Base-by-base conservation (phyloP, 2,888 invertebrate species). In the Zaprionus obscuricornis region DNA sequence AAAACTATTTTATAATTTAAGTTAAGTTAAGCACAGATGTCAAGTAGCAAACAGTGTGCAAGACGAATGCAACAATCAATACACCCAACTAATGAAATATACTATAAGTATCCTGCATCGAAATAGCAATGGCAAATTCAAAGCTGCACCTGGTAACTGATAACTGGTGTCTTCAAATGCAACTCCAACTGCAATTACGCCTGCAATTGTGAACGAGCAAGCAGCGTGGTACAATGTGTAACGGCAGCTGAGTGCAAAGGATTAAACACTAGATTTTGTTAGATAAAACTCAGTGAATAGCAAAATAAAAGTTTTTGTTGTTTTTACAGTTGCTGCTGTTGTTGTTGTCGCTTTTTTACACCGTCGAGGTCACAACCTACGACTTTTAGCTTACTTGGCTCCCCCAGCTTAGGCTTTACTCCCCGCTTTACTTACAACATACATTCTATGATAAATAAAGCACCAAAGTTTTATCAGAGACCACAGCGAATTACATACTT, bases 191-290 rank as follows among this genome's bases (percentile, higher is more conserved):
- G 20, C 34, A 40, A 43, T 42, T 50, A 18, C 36, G 36, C 26
- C 27, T 51, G 46, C 36, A 14, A 45, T 16, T 40, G 45, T 37
- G 36, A 56, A 29, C n/a, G 46, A 51, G 49, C 22, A 33, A 36
- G 50, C 46, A 54, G 43, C 36, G 29, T 16, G 45, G 50, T 57
- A 49, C 31, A 62, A 73, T 58, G 50, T 55, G 49, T 45, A 69
- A 63, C 46, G 68, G 51, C 69, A 83, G 64, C 43, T 63, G 66
- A 85, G 83, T 83, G 76, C 81, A 70, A 83, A 56, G 76, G 83
- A 79, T 79, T 79, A 85, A 83, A 83, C 83, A 85, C 85, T 46
- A 79, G 83, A 79, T 79, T 78, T 79, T 83, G 83, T 85, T 83
- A 85, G 85, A 83, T 83, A 73, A 70, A 79, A 56, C 55, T 63